Conservation (phyloP, 2,888 invertebrate species). For the Allolobophora icterica region DNA sequence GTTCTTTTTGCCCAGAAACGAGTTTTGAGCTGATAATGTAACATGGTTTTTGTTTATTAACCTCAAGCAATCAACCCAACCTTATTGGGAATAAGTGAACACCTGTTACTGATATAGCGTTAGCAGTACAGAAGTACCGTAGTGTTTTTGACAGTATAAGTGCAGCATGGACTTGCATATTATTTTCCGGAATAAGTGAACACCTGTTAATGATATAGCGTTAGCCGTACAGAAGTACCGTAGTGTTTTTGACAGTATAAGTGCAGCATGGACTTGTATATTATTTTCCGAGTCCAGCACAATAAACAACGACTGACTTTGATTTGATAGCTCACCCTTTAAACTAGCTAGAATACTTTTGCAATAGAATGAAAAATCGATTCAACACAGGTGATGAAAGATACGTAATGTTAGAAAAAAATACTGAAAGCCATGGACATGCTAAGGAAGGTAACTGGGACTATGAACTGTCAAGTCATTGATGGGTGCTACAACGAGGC, state of each 20-base stretch:
- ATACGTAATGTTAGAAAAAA: conserved; percentile 31
- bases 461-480: background rate
- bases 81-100: no score
- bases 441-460: background rate
- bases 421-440: conserved; percentile 4
- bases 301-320: background rate
- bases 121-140: background rate
- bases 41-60: background rate
- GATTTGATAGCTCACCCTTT: background rate
- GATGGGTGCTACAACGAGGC: background rate
- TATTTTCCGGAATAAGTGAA: no score
- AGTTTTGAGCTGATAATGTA: background rate
- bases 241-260: background rate
- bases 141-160: background rate
- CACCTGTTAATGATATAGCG: background rate
- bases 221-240: background rate
- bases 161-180: no score
- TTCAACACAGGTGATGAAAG: background rate
- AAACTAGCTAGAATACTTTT: no score
- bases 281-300: background rate
- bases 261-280: background rate
- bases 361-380: no score
- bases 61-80: background rate
- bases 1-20: background rate
- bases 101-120: background rate